Evolutionary conservation across 2,113 vertebrate species (phyloP).

Genomic region (Apodemus sylvaticus): DNA sequence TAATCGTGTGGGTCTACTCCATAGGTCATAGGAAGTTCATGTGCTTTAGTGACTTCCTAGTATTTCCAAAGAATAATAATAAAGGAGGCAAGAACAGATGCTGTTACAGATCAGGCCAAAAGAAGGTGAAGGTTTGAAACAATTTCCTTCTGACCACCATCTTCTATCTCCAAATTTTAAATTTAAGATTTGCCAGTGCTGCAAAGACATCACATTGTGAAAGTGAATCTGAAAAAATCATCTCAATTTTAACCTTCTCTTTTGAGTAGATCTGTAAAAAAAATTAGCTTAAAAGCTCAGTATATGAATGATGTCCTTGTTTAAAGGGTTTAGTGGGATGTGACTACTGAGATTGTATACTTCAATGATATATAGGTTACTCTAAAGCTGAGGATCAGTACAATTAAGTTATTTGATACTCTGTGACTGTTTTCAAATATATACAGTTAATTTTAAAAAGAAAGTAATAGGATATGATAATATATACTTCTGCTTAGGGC

Average conservation of each 20-base stretch:
- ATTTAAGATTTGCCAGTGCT: slow-evolving; percentile 57
- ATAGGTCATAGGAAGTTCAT: slow-evolving; percentile 74
- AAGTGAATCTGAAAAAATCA: not conserved
- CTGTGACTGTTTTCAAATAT: slow-evolving; percentile 45
- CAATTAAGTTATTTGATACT: slow-evolving; percentile 18
- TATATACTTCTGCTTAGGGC: not conserved
- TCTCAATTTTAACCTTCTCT: not conserved
- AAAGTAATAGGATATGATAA: slow-evolving; percentile 46
- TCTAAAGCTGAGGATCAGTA: slow-evolving; percentile 8
- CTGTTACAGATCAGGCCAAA: slow-evolving; percentile 61
- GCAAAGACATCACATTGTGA: slow-evolving; percentile 39
- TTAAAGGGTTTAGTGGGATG: not conserved
- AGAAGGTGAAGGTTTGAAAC: slow-evolving; percentile 56
- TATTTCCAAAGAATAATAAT: slow-evolving; percentile 73
- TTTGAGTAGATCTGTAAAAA: slow-evolving; percentile 2
- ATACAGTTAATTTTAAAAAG: slow-evolving; percentile 61
- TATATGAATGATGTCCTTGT: not conserved
- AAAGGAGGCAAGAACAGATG: slow-evolving; percentile 60
- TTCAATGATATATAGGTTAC: not conserved
- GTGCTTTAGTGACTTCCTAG: slow-evolving; percentile 69
- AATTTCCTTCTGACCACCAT: slow-evolving; percentile 58
- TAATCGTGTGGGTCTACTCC: slow-evolving; percentile 68
- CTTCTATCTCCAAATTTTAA: slow-evolving; percentile 71
- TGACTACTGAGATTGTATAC: not conserved
- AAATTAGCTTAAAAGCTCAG: slow-evolving; percentile 2